Base-by-base conservation (phyloP, 2,113 vertebrate genomes). In the Corythaeola cristata region DNA sequence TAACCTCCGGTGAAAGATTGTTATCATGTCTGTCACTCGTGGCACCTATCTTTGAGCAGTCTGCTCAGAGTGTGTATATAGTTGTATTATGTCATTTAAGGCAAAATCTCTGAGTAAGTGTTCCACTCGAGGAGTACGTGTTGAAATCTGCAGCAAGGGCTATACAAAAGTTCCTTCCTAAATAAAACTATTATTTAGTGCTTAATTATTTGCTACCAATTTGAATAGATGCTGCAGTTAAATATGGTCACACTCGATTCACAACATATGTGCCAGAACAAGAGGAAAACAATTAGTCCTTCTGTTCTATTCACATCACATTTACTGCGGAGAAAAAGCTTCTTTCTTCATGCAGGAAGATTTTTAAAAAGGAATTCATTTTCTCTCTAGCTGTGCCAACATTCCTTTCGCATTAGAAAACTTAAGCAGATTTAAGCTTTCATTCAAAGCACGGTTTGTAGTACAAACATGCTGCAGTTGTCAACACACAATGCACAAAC, bases 361-460 rank as follows among this genome's bases (percentile, higher is more conserved):
- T 66, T 89, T 93, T 80, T 81, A 22, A 15, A 94, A 92, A 73
- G 23, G 64, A 79, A 79, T 90, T 63, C 52, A 75, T 97, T 98
- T 97, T 97, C 96, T 98, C 95, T 96, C 96, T 91, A 93, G 52
- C 75, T 2, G 22, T 93, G 97, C 97, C 98, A 98, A 95, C 97
- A 98, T 98, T 98, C 97, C 95, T 98, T 93, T 96, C 90, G 88
- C 85, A 96, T 97, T 97, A 98, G 97, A 96, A 94, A 97, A 90
- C 27, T 71, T 88, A 89, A 93, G 78, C 80, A 63, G 74, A 96
- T 96, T 97, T 96, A 95, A 97, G 83, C 89, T 77, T 76, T 87
- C 85, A 93, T 98, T 98, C 95, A 97, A 96, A 97, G 96, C 95
- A 96, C 6, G 12, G 86, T 96, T 96, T 97, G 95, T 93, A 97